Percentiles rank a stretch among this genome's conserved stretches.
Evolutionary conservation across 2,888 invertebrate genomes (phyloP).

Genomic region (Troglohyphantes excavatus): DNA sequence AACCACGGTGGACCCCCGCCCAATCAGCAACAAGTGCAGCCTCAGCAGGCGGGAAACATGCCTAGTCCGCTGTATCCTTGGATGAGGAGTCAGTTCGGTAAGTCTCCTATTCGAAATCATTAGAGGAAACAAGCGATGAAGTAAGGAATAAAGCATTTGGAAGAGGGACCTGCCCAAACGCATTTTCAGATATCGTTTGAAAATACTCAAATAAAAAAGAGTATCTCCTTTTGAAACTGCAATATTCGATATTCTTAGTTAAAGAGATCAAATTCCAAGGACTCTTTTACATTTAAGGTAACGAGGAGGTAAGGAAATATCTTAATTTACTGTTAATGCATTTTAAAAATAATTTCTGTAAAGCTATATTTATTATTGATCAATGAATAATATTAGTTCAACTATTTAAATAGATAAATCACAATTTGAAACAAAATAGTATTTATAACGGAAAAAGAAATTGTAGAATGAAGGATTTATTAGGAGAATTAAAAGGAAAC

Average conservation of each 20-base stretch:
- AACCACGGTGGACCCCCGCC: conserved; percentile 73
- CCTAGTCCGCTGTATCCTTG: conserved; percentile 98
- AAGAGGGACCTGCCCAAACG: background rate
- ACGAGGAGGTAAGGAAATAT: background rate
- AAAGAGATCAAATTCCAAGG: background rate
- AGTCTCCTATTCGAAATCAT: conserved; percentile 83
- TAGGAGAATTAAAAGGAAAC: too few relatives aligned
- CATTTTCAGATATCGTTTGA: too few relatives aligned
- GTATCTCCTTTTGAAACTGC: too few relatives aligned
- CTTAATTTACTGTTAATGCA: background rate
- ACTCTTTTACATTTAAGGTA: background rate
- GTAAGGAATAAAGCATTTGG: background rate
- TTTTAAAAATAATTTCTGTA: too few relatives aligned
- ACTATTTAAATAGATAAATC: too few relatives aligned
- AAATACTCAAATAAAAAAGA: too few relatives aligned
- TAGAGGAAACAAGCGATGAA: background rate
- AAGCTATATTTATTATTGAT: too few relatives aligned
- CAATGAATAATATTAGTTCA: too few relatives aligned
- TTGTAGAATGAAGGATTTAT: too few relatives aligned
- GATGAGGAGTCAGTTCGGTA: conserved; percentile 99
- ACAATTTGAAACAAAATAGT: too few relatives aligned
- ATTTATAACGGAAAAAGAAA: too few relatives aligned
- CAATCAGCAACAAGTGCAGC: conserved; percentile 74
- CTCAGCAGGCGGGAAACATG: conserved; percentile 83
- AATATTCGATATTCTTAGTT: too few relatives aligned